Evolutionary conservation across 2,888 invertebrate species (phyloP).

Genomic region (Barypeithes pellucidus): DNA sequence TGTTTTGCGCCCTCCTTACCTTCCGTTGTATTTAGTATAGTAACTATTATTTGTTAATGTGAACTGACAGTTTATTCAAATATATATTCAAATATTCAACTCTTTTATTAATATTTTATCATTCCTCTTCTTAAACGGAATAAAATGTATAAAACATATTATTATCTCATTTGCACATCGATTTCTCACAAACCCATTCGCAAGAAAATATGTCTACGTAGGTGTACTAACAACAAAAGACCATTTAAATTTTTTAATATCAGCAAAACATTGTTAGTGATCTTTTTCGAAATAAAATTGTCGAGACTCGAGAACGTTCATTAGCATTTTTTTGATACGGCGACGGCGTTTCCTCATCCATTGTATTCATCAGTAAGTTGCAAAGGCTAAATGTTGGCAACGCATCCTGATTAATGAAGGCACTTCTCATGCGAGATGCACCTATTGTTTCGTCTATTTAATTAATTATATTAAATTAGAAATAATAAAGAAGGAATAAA

Average conservation of each 20-base stretch:
- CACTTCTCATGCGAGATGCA: constrained; percentile 54
- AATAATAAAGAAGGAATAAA: constrained; percentile 23
- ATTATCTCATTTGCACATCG: constrained; percentile 14
- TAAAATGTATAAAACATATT: too few relatives aligned
- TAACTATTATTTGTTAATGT: too few relatives aligned
- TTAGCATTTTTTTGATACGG: constrained; percentile 49
- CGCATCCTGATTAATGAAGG: constrained; percentile 54
- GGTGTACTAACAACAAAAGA: constrained; percentile 46
- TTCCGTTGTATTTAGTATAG: too few relatives aligned
- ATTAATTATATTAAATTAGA: constrained; percentile 50
- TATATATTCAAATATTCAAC: too few relatives aligned
- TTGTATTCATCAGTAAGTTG: constrained; percentile 49
- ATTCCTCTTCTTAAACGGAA: too few relatives aligned
- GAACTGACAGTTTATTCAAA: too few relatives aligned
- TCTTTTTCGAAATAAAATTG: constrained; percentile 37
- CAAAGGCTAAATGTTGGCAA: constrained; percentile 45
- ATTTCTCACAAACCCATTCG: not conserved
- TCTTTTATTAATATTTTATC: too few relatives aligned
- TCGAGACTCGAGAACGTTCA: constrained; percentile 48
- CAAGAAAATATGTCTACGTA: constrained; percentile 22
- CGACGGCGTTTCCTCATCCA: constrained; percentile 47
- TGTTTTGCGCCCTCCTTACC: too few relatives aligned
- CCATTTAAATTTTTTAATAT: constrained; percentile 42
- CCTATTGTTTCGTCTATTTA: constrained; percentile 53
- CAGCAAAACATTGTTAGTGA: constrained; percentile 38